Base-by-base conservation (phyloP, 1,140 invertebrate genomes). In the Papilio polytes region DNA sequence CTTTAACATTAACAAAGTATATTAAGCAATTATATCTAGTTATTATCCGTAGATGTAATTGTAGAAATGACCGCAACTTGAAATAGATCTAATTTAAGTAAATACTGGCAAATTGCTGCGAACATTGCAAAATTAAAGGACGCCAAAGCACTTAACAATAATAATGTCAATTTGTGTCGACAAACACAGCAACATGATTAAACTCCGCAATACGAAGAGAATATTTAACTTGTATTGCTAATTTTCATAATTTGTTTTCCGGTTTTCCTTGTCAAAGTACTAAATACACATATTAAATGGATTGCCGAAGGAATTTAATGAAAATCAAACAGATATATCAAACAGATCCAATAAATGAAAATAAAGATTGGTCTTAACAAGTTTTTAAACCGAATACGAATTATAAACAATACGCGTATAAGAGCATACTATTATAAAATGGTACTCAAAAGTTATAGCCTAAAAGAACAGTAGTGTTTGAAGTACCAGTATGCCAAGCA, bases 21-120 rank as follows among this genome's bases (percentile, higher is more conserved):
- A 94, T 94, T 91, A 92, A 93, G 88, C 90, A 93, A 94, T 94
- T 94, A 93, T 74, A 86, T 87, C 83, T 78, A 88, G 92, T 92
- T 92, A 89, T 90, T 90, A 85, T 90, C 89, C 84, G 87, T 87
- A 78, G 84, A 80, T 87, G 84, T 91, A 92, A 92, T 90, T 80
- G 81, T 87, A 85, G 80, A 89, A 90, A 91, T 89, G 82, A 89
- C 46, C n/a, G 44, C 81, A 87, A 84, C 80, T 87, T 85, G 80
- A 78, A 89, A 89, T 90, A 82, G 81, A 86, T 84, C 88, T 85
- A 85, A 84, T 88, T 90, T 78, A 80, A 79, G 83, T 87, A 86
- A 89, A 85, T 86, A 85, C 80, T 72, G 70, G 83, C 63, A 86
- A 87, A 90, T 88, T 86, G 73, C 80, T 85, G 80, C 83, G 70